Percentiles rank a stretch among this genome's conserved stretches.
phyloP scores from a whole-genome alignment of 2,113 vertebrate species.

The Vimba vimba region DNA sequence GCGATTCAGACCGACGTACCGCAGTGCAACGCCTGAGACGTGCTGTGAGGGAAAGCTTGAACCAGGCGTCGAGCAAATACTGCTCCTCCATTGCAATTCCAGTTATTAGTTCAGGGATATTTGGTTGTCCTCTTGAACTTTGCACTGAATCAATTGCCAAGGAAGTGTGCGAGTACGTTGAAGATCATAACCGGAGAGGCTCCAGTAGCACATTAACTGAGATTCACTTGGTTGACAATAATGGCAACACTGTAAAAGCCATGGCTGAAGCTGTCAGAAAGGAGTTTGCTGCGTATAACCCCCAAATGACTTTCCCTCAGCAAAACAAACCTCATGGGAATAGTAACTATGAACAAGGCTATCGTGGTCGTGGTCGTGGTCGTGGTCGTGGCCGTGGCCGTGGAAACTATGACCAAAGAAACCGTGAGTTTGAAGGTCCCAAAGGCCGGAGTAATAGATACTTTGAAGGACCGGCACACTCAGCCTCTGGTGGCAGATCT shows the following conservation, averaged over 20 bases:
- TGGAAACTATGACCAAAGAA: not conserved
- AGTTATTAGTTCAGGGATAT: constrained; percentile 80
- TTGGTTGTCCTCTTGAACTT: constrained; percentile 79
- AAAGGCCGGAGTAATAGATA: not conserved
- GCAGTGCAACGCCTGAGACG: constrained; percentile 59
- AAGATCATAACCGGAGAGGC: constrained; percentile 32
- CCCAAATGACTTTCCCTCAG: constrained; percentile 45
- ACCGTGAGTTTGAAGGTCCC: not conserved
- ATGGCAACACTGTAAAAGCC: constrained; percentile 54
- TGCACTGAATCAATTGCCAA: constrained; percentile 75
- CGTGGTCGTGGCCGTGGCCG: not conserved
- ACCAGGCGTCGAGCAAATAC: constrained; percentile 60
- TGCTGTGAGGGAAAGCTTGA: constrained; percentile 72
- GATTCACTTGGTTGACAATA: constrained; percentile 79
- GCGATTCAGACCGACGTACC: rapidly evolving
- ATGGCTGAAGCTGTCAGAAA: constrained; percentile 69
- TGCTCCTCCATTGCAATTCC: constrained; percentile 83
- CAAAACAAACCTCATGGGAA: not conserved
- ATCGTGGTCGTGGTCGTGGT: not conserved
- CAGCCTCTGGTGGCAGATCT: not conserved
- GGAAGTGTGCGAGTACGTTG: constrained; percentile 73
- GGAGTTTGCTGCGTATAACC: constrained; percentile 65
- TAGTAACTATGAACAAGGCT: not conserved
- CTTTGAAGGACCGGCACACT: not conserved
- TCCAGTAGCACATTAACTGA: constrained; percentile 67